Conservation (phyloP, 2,113 vertebrate species). For the Pseudorhombus dupliciocellatus region DNA sequence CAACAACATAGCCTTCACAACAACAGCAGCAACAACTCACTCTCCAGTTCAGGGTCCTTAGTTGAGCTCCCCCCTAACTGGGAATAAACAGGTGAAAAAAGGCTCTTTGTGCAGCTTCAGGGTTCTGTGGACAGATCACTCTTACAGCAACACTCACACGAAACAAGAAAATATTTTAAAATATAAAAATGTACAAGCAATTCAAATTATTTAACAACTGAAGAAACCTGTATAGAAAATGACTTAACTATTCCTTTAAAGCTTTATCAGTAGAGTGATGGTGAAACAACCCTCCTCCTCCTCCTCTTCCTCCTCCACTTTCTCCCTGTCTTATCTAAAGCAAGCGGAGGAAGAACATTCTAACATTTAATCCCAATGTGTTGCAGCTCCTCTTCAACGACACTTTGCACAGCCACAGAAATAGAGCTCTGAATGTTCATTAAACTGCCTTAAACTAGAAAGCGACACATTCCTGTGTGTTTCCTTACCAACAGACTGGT, state of each 20-base stretch:
- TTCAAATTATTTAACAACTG: too few relatives aligned
- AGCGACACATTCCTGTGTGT: constrained; percentile 77
- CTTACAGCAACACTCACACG: too few relatives aligned
- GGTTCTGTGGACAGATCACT: too few relatives aligned
- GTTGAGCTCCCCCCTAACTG: not conserved
- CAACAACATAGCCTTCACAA: not conserved
- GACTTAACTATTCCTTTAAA: not conserved
- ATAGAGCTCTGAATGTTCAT: constrained; percentile 75
- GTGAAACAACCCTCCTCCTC: not conserved
- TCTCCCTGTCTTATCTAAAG: not conserved
- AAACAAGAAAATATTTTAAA: too few relatives aligned
- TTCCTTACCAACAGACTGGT: constrained; percentile 80
- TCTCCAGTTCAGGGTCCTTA: not conserved
- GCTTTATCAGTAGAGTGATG: not conserved
- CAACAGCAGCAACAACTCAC: too few relatives aligned
- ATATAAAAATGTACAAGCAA: too few relatives aligned
- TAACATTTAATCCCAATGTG: constrained; percentile 14
- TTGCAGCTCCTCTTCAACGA: not conserved
- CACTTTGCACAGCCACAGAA: constrained; percentile 43
- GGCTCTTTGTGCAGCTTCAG: too few relatives aligned
- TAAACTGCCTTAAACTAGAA: constrained; percentile 80
- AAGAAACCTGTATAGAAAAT: not conserved
- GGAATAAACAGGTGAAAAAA: too few relatives aligned
- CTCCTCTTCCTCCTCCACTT: not conserved
- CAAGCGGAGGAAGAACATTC: not conserved